Evolutionary conservation across 2,113 vertebrate species (phyloP), one percentile per base, ranked within the genome.

Genomic region (Genyomyrus donnyi): DNA sequence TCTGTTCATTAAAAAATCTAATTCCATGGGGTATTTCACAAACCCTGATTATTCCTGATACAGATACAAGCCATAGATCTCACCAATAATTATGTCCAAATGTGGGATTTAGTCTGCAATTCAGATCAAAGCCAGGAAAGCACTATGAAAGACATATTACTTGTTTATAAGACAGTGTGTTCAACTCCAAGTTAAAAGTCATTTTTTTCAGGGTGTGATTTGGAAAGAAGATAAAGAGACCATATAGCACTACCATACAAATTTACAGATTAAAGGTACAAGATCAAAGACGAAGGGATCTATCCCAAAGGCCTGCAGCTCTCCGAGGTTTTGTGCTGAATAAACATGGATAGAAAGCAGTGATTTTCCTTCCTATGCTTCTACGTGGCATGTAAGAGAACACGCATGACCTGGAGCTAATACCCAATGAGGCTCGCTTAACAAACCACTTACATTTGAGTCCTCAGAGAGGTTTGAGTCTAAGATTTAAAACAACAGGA

Each of bases 201-300:
- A 88, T 85, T 91, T 90, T 86, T 88, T 89, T 90, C 85, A 85
- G 89, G 90, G 89, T 74, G 90, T 45, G 13, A 66, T 90, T 85
- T 48, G 77, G 91, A 89, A 85, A 88, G 53, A n/a, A 88, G 86
- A 88, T 39, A 91, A 92, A 92, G 91, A 92, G 46, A 85, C 39
- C 83, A 91, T 88, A 62, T 1, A 88, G 77, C 66, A 15, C 53
- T 45, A 89, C 66, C 49, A 46, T 66, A 87, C 58, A 90, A 91
- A 91, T 86, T 85, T 39, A 42, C 49, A 86, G 90, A 91, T 92
- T 90, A 87, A 88, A 90, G 87, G 83, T 49, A 87, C 83, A 56
- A 90, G 85, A 88, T 77, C 27, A 77, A 84, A 89, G 39, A 13
- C 56, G 10, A 39, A 42, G 35, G 88, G 42, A 85, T 80, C 77